A percentile compares a stretch with the other conserved stretches of the same genome.
Evolutionary conservation across 2,797 vertebrate genomes (phyloP).

Genomic region (Phrynocephalus guinanensis): DNA sequence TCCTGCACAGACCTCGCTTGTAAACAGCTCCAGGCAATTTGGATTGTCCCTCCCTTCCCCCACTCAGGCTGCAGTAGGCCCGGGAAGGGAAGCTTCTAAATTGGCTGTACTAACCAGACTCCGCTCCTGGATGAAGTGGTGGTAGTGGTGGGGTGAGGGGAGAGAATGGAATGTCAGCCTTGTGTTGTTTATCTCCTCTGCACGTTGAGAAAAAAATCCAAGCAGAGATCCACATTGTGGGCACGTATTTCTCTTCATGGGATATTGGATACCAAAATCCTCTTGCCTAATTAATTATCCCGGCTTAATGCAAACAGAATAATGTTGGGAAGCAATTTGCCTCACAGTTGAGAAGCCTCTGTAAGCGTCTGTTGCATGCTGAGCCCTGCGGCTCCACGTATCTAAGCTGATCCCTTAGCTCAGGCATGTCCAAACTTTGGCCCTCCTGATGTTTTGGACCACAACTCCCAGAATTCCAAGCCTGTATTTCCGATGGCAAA

Average conservation of each 20-base stretch:
- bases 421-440: too few species aligned
- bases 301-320: background rate
- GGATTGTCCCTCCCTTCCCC: too few species aligned
- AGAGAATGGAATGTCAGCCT: background rate
- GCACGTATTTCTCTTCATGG: background rate
- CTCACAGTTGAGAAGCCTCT: too few species aligned
- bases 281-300: conserved; percentile 9
- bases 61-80: background rate
- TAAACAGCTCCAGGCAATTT: background rate
- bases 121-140: background rate
- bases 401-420: too few species aligned
- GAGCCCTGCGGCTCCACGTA: too few species aligned
- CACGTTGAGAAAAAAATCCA: background rate
- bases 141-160: background rate
- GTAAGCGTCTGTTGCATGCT: too few species aligned
- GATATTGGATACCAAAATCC: background rate
- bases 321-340: too few species aligned
- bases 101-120: background rate
- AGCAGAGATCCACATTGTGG: background rate
- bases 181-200: background rate
- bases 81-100: background rate
- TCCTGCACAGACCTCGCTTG: background rate
- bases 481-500: too few species aligned
- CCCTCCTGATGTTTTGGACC: too few species aligned
- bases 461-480: too few species aligned